These are phyloP conservation scores for Orthonevra nobilis DNA, from an alignment of 2,888 invertebrate genomes.

Conservation along the genomic window DNA sequence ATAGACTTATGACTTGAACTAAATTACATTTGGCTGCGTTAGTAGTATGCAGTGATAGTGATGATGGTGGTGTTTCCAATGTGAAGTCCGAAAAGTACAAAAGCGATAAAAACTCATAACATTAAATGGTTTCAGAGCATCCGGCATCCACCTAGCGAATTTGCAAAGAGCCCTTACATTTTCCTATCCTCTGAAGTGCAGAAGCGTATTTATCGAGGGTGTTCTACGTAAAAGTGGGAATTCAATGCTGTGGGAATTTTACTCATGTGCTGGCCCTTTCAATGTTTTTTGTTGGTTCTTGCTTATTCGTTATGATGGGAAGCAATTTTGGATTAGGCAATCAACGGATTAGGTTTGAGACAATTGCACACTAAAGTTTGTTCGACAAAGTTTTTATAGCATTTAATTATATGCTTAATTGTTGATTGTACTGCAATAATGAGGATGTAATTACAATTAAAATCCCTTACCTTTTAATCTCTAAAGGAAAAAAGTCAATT, in stretches of 20 bases:
- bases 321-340: not conserved
- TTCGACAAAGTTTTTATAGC: slow-evolving; percentile 39
- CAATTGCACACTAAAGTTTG: slow-evolving; percentile 27
- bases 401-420: slow-evolving; percentile 11
- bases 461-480: no score
- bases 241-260: slow-evolving; percentile 24
- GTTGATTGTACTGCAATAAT: slow-evolving; percentile 4
- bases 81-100: slow-evolving; percentile 1
- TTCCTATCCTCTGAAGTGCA: not conserved
- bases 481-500: no score
- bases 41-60: not conserved
- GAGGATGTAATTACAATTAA: not conserved
- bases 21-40: not conserved
- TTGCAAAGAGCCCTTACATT: slow-evolving; percentile 3
- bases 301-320: not conserved
- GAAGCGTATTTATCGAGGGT: not conserved
- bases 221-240: slow-evolving; percentile 31
- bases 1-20: not conserved
- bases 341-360: not conserved
- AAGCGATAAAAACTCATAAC: slow-evolving; percentile 36
- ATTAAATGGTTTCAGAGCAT: slow-evolving; percentile 44
- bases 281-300: not conserved
- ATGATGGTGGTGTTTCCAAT: not conserved
- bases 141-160: slow-evolving; percentile 8
- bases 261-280: slow-evolving; percentile 13